Evolutionary conservation across 2,888 invertebrate species (phyloP).

Genomic region (Horisme vitalbata): DNA sequence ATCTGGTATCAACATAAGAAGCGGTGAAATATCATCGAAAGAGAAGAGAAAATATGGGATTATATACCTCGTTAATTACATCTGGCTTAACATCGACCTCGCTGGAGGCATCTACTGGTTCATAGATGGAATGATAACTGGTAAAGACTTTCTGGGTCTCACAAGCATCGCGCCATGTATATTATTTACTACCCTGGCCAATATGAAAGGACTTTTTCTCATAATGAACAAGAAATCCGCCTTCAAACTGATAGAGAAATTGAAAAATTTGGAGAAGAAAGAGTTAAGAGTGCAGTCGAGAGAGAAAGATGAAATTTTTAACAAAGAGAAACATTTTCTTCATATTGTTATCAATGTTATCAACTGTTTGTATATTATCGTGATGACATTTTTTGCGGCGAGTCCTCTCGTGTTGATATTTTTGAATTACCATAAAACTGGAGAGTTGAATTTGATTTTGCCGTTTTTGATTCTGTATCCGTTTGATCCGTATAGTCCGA

Average conservation of each 20-base stretch:
- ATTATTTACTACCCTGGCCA: slow-evolving; percentile 35
- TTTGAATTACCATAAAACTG: slow-evolving; percentile 46
- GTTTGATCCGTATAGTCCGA: slow-evolving; percentile 50
- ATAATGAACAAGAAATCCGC: slow-evolving; percentile 36
- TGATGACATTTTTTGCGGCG: slow-evolving; percentile 42
- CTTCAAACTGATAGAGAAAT: slow-evolving; percentile 37
- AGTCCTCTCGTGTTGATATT: slow-evolving; percentile 47
- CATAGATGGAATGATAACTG: slow-evolving; percentile 38
- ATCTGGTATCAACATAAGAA: slow-evolving; percentile 45
- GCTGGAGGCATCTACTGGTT: slow-evolving; percentile 47
- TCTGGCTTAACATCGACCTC: slow-evolving; percentile 46
- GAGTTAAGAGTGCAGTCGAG: slow-evolving; percentile 18
- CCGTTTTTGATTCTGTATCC: slow-evolving; percentile 61
- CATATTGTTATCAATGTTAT: slow-evolving; percentile 43
- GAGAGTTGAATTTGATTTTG: slow-evolving; percentile 44
- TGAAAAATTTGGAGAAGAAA: slow-evolving; percentile 42
- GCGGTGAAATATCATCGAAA: slow-evolving; percentile 27
- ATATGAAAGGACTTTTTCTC: slow-evolving; percentile 39
- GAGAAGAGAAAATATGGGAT: slow-evolving; percentile 30
- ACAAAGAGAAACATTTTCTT: slow-evolving; percentile 44
- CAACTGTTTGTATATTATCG: slow-evolving; percentile 40
- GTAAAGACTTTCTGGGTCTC: slow-evolving; percentile 43
- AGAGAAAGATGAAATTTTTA: slow-evolving; percentile 40
- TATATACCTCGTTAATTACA: slow-evolving; percentile 44
- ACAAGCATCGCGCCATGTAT: slow-evolving; percentile 54